Conservation (phyloP, 2,113 vertebrate genomes). For the Acinonyx jubatus region DNA sequence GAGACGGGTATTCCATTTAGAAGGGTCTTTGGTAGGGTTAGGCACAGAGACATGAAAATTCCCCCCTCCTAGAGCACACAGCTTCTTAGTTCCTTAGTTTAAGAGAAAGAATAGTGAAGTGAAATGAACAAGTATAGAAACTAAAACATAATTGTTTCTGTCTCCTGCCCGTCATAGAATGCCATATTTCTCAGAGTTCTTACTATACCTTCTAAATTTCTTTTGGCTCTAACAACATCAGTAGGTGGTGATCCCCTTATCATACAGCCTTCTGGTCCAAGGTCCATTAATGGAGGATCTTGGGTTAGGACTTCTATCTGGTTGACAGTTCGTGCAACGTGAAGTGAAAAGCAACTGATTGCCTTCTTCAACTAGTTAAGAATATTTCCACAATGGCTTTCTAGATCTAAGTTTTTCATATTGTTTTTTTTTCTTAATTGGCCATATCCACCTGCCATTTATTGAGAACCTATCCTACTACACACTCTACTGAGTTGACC, state of each 20-base stretch:
- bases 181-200: not conserved
- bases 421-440: not conserved
- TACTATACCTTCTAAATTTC: not conserved
- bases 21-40: not conserved
- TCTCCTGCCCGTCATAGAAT: not conserved
- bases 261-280: not conserved
- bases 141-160: not conserved
- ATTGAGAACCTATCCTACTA: not conserved
- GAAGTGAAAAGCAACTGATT: not conserved
- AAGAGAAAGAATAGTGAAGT: not conserved
- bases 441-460: not conserved
- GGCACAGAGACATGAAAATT: not conserved
- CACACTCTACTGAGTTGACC: not conserved
- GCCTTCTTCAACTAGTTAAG: not conserved
- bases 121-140: not conserved
- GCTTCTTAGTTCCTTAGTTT: not conserved
- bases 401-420: not conserved
- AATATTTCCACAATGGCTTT: not conserved
- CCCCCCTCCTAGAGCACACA: not conserved
- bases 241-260: not conserved
- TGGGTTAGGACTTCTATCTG: not conserved
- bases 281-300: not conserved
- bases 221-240: not conserved
- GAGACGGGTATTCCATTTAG: not conserved
- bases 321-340: not conserved